Evolutionary conservation across 1,140 invertebrate genomes (phyloP), one percentile per base, ranked within the genome.

Genomic region (Phenacoccus solenopsis): DNA sequence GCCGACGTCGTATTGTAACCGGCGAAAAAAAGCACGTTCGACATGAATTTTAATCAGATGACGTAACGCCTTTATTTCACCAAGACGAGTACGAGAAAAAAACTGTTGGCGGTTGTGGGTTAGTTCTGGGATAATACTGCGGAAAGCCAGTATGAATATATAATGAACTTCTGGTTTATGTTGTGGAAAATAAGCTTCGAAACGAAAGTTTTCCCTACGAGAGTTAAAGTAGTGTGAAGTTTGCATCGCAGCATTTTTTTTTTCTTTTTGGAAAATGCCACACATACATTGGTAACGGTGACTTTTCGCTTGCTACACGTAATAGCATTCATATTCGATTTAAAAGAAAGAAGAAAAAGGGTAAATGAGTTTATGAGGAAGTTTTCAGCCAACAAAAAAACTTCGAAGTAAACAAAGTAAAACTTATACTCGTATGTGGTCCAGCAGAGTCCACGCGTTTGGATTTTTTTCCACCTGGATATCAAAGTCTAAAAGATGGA

Each of bases 121-220:
- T 64, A 64, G 25, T 64, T 64, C 10, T 64, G 25, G 59, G 59
- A 64, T 64, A 64, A 64, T 64, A 24, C 20, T 64, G 25, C 59
- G 25, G 59, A 64, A 64, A 64, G 59, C 22, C 59, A 24, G 59
- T 64, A 64, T 64, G 59, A 64, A 64, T 64, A 27, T 64, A 64
- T 64, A 64, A 64, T 64, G 59, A 64, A 64, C 59, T 64, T 64
- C 21, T 64, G 59, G 59, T 64, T 64, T 64, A 64, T 64, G 59
- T 64, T 64, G 20, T 25, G 22, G 59, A 64, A 64, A 64, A 64
- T 20, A 64, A 64, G 59, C 59, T 64, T 64, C 3, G 59, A 64
- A 64, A 64, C 22, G 59, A 27, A 64, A 64, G 59, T 64, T 64
- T 64, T 64, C 25, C 25, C 25, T 64, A n/a, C 16, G 16, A 49